Evolutionary conservation across 2,113 vertebrate species (phyloP), one percentile per base, ranked within the genome.

Genomic region (Macrotus californicus): DNA sequence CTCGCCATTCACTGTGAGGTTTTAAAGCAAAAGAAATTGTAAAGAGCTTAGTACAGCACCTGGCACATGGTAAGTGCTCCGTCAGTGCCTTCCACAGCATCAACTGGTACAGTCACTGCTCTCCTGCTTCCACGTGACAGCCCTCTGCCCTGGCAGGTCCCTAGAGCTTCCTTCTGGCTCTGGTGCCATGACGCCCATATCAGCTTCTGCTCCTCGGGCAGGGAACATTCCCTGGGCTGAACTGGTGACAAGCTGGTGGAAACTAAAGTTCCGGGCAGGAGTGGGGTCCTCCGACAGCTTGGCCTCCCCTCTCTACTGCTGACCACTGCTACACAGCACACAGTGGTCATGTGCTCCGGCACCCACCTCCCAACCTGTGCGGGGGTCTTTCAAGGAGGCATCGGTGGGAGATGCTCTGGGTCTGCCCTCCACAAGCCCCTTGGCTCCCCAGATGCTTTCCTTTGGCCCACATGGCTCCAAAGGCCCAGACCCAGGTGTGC

Each of bases 271-370:
- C 46, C 16, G 46, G 87, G 69, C 21, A 19, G 1, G 14, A 29
- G 4, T 0, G 12, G 50, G 14, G 31, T 31, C 15, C n/a, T 16
- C 6, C 9, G 10, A 43, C 4, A 29, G 5, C 4, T 19, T 39
- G 2, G 34, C 22, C 24, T 29, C 56, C n/a, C 26, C 70, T 54
- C 39, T 29, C 75, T 14, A 4, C 10, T 4, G 72, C 26, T 34
- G 46, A 46, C 4, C 0, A 22, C 69, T 14, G 15, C 85, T 61
- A 22, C 13, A 13, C n/a, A 21, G 31, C 84, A n/a, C 0, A 0
- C 0, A 21, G 15, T 9, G 4, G 26, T 22, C 61, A 24, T 0
- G 0, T 5, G 79, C n/a, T 29, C 56, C 2, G 3, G 21, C 34
- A 11, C 34, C 61, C 16, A 9, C 24, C 48, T 24, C 24, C 22